A percentile compares a stretch with the other conserved stretches of the same genome.
These are phyloP conservation scores for Saguinus midas DNA, from an alignment of 2,113 vertebrate species.

Conservation along the genomic window DNA sequence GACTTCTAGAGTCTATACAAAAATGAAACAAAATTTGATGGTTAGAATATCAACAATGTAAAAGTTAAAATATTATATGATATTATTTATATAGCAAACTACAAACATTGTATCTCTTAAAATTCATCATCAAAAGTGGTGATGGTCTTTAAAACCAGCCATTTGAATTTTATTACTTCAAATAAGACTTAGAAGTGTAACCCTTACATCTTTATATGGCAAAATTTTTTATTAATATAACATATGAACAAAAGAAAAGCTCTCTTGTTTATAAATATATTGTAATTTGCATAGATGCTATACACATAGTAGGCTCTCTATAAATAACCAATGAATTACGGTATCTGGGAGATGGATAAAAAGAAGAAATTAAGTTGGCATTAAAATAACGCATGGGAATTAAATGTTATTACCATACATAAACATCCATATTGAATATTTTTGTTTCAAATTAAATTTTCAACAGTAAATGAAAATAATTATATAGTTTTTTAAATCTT, in stretches of 20 bases:
- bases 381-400: neutral
- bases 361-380: neutral
- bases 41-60: neutral
- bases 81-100: neutral
- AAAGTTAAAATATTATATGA: neutral
- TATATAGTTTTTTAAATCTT: neutral
- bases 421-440: neutral
- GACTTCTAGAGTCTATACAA: neutral
- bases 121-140: constrained; percentile 5
- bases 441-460: neutral
- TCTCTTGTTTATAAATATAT: neutral
- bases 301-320: neutral
- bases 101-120: neutral
- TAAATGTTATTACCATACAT: neutral
- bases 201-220: neutral
- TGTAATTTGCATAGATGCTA: neutral
- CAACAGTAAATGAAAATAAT: neutral
- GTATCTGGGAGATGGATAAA: neutral
- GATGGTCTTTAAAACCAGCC: neutral
- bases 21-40: neutral
- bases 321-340: neutral
- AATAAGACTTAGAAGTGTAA: neutral
- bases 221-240: constrained; percentile 15
- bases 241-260: neutral
- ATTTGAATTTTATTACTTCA: constrained; percentile 23